Conservation (phyloP, 35 echinoderm and acorn worm species). For the Amphiura filiformis region DNA sequence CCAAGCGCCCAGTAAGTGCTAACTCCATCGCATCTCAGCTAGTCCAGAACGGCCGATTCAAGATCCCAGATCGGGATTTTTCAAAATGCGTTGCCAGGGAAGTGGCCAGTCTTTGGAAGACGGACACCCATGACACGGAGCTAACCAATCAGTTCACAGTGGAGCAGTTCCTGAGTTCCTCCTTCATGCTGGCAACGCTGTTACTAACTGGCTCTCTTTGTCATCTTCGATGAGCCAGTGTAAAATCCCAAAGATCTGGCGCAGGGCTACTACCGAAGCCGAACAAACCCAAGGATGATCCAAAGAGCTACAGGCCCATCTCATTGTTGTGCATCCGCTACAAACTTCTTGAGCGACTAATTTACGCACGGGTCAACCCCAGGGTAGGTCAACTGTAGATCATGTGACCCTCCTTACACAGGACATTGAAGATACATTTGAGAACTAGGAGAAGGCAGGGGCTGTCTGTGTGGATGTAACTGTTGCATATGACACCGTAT, state of each 20-base stretch:
- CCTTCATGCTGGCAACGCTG: neutral
- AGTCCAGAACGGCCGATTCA: constrained; percentile 1
- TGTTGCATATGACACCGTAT: constrained; percentile 19
- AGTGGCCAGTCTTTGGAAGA: neutral
- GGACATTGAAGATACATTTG: constrained; percentile 41
- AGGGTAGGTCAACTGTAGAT: constrained; percentile 1
- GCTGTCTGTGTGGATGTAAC: constrained; percentile 27
- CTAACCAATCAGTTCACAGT: neutral
- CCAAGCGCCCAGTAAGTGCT: neutral
- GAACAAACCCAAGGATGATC: constrained; percentile 31
- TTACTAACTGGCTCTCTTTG: neutral
- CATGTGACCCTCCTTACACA: constrained; percentile 15
- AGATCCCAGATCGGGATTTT: neutral
- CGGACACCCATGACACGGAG: neutral
- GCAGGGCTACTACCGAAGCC: constrained; percentile 27
- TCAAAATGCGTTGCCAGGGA: neutral
- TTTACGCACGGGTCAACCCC: constrained; percentile 9
- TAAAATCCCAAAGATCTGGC: constrained; percentile 39
- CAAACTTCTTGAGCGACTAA: neutral
- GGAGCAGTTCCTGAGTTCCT: constrained; percentile 18
- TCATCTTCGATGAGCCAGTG: neutral
- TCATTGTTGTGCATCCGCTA: constrained; percentile 17
- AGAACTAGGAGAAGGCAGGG: constrained; percentile 10
- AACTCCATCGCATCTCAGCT: constrained; percentile 1
- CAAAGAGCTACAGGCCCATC: constrained; percentile 40